Percentiles rank a stretch among this genome's conserved stretches.
phyloP scores from a whole-genome alignment of 2,113 vertebrate genomes.

The Phaethon lepturus region DNA sequence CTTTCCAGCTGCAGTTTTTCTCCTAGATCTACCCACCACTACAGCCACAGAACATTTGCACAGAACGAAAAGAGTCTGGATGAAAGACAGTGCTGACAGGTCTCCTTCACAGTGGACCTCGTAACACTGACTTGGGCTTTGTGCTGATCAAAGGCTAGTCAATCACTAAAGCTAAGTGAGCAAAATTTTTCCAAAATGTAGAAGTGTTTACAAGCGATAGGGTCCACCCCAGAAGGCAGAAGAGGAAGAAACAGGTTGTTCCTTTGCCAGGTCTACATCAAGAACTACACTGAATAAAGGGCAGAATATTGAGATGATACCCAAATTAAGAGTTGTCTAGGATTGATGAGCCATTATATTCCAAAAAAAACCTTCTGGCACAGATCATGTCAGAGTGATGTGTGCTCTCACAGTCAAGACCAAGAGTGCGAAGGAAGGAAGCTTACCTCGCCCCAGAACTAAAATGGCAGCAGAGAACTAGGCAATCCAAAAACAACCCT shows the following conservation, averaged over 20 bases:
- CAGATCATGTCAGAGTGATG: neutral
- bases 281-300: neutral
- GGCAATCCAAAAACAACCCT: neutral
- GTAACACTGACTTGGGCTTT: neutral
- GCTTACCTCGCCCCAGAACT: neutral
- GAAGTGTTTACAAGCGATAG: neutral
- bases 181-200: neutral
- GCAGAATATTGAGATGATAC: neutral
- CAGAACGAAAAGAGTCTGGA: neutral
- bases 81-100: conserved; percentile 16
- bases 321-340: neutral
- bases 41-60: neutral
- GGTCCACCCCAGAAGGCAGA: neutral
- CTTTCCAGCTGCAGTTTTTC: neutral
- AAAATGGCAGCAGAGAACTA: neutral
- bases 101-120: neutral
- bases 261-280: neutral
- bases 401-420: neutral
- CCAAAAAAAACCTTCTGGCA: neutral
- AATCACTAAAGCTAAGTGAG: neutral
- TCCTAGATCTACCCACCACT: neutral
- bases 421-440: neutral
- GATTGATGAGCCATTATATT: neutral
- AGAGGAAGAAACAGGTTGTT: neutral
- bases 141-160: neutral